Evolutionary conservation across 2,888 invertebrate genomes (phyloP).

Genomic region (Acutogordius australiensis): DNA sequence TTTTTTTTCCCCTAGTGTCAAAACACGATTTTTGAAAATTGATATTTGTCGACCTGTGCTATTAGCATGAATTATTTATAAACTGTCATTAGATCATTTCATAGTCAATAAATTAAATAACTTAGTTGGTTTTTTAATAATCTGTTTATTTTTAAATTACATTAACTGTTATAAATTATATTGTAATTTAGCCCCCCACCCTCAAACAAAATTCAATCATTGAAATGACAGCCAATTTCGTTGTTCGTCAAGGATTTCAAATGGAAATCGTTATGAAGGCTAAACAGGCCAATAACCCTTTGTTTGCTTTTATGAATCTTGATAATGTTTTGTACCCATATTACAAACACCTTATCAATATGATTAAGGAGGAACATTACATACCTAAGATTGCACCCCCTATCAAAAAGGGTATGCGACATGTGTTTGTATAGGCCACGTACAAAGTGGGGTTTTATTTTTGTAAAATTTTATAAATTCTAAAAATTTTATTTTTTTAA

Average conservation of each 20-base stretch:
- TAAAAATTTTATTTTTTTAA: no score
- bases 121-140: no score
- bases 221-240: conserved; percentile 43
- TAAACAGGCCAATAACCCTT: conserved; percentile 66
- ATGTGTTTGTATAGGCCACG: no score
- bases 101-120: no score
- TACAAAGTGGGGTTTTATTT: no score
- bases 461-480: no score
- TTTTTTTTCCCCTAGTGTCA: no score
- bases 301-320: conserved; percentile 68
- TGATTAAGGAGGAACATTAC: conserved; percentile 24
- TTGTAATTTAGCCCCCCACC: conserved; percentile 18
- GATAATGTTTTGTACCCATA: conserved; percentile 54
- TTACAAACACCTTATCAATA: conserved; percentile 37
- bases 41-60: no score
- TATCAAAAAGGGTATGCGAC: background rate
- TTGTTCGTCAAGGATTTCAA: conserved; percentile 52
- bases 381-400: conserved; percentile 16
- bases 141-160: background rate
- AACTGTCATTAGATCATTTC: no score
- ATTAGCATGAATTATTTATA: no score
- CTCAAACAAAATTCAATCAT: conserved; percentile 37
- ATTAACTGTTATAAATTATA: background rate
- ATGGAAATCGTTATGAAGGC: conserved; percentile 96
- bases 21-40: no score